These are phyloP conservation scores for Peromyscus californicus DNA, from an alignment of 2,113 vertebrate species.

Conservation along the genomic window DNA sequence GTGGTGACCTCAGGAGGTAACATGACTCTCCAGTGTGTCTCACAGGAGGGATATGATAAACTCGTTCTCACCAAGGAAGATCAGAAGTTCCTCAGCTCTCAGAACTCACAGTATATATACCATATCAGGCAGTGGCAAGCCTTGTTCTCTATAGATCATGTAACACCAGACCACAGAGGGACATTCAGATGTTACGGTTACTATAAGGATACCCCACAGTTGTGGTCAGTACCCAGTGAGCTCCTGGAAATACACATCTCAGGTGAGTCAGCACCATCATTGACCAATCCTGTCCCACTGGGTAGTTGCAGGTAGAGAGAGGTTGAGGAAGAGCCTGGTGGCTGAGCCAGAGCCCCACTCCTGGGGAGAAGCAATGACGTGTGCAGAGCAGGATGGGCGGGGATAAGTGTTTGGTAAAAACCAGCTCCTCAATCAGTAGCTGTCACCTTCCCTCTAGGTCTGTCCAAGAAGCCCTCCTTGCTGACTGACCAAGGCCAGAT, in stretches of 20 bases:
- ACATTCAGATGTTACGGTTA: neutral
- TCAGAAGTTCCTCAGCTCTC: neutral
- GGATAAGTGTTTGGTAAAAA: too few species aligned
- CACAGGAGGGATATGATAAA: neutral
- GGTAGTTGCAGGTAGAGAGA: too few species aligned
- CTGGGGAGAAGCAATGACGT: too few species aligned
- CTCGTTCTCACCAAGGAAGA: neutral
- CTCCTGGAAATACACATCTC: neutral
- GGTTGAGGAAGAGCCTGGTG: too few species aligned
- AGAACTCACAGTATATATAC: neutral
- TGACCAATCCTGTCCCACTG: too few species aligned
- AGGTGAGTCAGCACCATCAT: neutral
- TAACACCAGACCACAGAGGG: neutral
- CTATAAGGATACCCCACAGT: accelerated
- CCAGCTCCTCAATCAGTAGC: neutral
- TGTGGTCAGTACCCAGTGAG: too few species aligned
- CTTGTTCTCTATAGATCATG: neutral
- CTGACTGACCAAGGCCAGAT: neutral
- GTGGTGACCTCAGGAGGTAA: neutral
- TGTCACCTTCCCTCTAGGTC: neutral
- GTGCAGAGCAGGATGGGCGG: too few species aligned
- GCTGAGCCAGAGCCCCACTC: accelerated
- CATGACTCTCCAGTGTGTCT: neutral
- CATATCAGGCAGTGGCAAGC: accelerated
- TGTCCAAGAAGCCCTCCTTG: neutral